phyloP scores from a whole-genome alignment of 2,113 vertebrate genomes.

The Oreochromis niloticus region DNA sequence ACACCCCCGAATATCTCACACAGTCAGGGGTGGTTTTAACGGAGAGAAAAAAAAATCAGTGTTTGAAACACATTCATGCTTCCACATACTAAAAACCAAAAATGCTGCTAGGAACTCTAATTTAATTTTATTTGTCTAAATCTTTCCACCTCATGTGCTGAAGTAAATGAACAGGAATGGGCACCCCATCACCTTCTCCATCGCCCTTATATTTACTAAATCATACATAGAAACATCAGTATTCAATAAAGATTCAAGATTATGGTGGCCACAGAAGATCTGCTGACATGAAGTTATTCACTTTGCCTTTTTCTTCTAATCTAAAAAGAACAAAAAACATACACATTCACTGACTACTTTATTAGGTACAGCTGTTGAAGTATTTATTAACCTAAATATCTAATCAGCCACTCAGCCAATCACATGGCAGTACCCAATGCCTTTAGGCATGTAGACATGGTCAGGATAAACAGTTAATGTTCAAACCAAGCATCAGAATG shows the following conservation, averaged over 20 bases:
- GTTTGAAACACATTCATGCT: not conserved
- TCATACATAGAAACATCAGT: not conserved
- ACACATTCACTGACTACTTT: not conserved
- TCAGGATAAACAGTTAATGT: not conserved
- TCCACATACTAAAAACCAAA: not conserved
- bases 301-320: not conserved
- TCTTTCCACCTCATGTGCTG: not conserved
- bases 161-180: not conserved
- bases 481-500: not conserved
- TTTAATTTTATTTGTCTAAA: not conserved
- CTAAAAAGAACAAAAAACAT: not conserved
- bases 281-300: not conserved
- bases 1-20: not conserved
- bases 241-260: not conserved
- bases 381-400: not conserved
- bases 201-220: not conserved
- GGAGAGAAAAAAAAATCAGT: not conserved
- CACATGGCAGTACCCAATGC: not conserved
- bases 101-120: not conserved
- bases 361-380: not conserved
- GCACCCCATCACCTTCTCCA: not conserved
- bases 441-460: not conserved
- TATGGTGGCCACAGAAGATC: not conserved
- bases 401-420: not conserved
- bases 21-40: not conserved